Conservation (phyloP, 1,140 invertebrate genomes). For the Drosophila watanabei region DNA sequence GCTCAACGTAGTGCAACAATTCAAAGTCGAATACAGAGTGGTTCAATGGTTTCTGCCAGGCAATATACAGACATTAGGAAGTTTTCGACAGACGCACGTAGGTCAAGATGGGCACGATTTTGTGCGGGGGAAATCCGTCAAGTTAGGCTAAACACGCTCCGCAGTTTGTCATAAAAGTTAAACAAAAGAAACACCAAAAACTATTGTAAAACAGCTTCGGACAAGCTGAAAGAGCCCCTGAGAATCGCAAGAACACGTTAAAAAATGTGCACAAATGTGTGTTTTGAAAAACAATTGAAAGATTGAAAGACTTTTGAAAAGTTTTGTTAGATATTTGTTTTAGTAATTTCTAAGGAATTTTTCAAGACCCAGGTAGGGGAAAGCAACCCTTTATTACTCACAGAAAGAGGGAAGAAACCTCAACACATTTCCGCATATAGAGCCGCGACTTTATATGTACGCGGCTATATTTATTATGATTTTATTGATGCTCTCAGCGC, state of each 20-base stretch:
- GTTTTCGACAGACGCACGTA: conserved; percentile 58
- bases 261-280: conserved; percentile 4
- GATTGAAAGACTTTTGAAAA: background rate
- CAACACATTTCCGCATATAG: conserved; percentile 25
- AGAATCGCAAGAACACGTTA: conserved; percentile 13
- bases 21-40: conserved; percentile 48
- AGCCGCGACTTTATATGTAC: conserved; percentile 31
- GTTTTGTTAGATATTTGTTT: background rate
- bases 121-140: conserved; percentile 38
- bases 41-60: conserved; percentile 32
- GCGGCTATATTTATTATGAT: conserved; percentile 58
- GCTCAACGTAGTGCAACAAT: conserved; percentile 24
- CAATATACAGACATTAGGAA: conserved; percentile 31
- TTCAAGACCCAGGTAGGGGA: background rate
- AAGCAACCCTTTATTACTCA: conserved; percentile 22
- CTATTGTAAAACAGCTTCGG: conserved; percentile 22
- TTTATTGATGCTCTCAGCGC: conserved; percentile 52
- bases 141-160: conserved; percentile 40
- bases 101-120: conserved; percentile 69
- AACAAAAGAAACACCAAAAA: conserved; percentile 14
- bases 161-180: conserved; percentile 35
- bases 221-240: background rate
- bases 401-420: background rate
- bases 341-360: conserved; percentile 21
- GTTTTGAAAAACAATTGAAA: conserved; percentile 8